phyloP scores from a whole-genome alignment of 2,797 vertebrate species.

The Gallinago nigripennis region DNA sequence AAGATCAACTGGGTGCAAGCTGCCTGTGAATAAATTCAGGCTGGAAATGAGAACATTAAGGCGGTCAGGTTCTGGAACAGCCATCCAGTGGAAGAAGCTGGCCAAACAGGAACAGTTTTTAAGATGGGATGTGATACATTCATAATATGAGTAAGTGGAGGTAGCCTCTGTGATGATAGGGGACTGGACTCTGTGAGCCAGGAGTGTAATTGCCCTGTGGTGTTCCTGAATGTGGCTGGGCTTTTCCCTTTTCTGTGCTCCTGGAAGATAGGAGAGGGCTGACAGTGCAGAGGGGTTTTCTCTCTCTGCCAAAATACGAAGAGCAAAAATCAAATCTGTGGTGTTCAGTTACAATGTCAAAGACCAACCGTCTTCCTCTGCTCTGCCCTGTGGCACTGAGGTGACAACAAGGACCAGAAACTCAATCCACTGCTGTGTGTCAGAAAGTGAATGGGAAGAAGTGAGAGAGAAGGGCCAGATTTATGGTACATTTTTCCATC shows the following conservation, averaged over 20 bases:
- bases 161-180: not conserved
- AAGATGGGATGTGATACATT: not conserved
- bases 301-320: not conserved
- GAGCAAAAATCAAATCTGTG: not conserved
- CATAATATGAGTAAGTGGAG: not conserved
- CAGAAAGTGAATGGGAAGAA: not conserved
- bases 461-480: not conserved
- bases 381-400: not conserved
- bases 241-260: not conserved
- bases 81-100: not conserved
- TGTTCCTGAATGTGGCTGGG: not conserved
- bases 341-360: not conserved
- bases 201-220: not conserved
- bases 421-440: not conserved
- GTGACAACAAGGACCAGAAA: not conserved
- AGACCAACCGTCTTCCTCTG: not conserved
- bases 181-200: not conserved
- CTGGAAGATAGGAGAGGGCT: not conserved
- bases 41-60: conserved; percentile 4
- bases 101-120: not conserved
- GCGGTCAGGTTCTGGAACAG: not conserved
- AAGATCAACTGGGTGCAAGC: not conserved
- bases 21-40: conserved; percentile 8
- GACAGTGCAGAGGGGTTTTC: not conserved
- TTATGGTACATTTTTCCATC: not conserved